These are phyloP conservation scores for Catotricha subobsoleta DNA, from an alignment of 2,888 invertebrate genomes.

Conservation along the genomic window DNA sequence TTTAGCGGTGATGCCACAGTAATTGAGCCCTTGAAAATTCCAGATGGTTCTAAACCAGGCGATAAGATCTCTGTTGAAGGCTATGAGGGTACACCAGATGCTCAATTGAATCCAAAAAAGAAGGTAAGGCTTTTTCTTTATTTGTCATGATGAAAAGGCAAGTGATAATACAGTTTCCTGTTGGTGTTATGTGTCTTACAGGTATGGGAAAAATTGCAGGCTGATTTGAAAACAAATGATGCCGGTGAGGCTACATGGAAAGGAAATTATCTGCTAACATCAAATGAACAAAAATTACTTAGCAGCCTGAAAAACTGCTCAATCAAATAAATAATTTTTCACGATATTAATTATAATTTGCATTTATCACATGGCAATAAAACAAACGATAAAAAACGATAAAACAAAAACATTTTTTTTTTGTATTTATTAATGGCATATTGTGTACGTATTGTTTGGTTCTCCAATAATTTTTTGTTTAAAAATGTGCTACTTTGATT, in stretches of 20 bases:
- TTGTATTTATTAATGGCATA: too few relatives aligned
- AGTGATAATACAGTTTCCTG: too few relatives aligned
- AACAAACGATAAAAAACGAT: too few relatives aligned
- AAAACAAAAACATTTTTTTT: too few relatives aligned
- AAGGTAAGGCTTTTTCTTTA: constrained; percentile 51
- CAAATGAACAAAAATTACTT: constrained; percentile 52
- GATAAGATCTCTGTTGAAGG: constrained; percentile 71
- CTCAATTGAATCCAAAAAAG: constrained; percentile 83
- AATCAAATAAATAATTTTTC: constrained; percentile 52
- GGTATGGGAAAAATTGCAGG: constrained; percentile 79
- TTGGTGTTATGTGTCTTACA: too few relatives aligned
- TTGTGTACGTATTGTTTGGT: too few relatives aligned
- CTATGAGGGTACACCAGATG: constrained; percentile 65
- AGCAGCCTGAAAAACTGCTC: constrained; percentile 65
- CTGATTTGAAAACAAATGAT: constrained; percentile 52
- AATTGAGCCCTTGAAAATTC: constrained; percentile 73
- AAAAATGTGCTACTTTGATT: too few relatives aligned
- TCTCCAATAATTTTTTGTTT: too few relatives aligned
- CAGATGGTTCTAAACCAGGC: constrained; percentile 57
- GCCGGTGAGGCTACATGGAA: constrained; percentile 70
- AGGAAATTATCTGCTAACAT: constrained; percentile 53
- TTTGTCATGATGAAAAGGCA: too few relatives aligned
- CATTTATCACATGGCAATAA: too few relatives aligned
- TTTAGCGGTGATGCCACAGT: constrained; percentile 50
- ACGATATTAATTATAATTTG: too few relatives aligned